phyloP scores from a whole-genome alignment of 2,888 invertebrate genomes.

The Bimastos eiseni region DNA sequence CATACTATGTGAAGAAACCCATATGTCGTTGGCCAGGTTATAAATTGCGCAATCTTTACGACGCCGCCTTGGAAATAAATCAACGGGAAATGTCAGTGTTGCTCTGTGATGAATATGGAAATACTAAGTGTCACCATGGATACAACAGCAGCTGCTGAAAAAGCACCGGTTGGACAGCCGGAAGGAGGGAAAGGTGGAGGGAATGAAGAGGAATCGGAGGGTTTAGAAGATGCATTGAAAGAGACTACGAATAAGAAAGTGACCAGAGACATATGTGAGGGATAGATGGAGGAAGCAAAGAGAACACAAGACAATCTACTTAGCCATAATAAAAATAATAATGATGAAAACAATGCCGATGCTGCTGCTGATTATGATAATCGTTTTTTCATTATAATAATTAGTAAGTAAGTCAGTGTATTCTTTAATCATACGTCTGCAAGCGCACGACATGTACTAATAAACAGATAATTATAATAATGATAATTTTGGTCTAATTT shows the following conservation, averaged over 20 bases:
- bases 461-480: too few species aligned
- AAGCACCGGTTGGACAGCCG: not conserved
- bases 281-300: not conserved
- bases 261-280: not conserved
- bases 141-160: too few species aligned
- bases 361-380: too few species aligned
- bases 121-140: not conserved
- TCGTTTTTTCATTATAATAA: too few species aligned
- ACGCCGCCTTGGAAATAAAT: not conserved
- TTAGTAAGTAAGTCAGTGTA: too few species aligned
- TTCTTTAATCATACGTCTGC: too few species aligned
- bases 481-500: too few species aligned
- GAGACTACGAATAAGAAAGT: not conserved
- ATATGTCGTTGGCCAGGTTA: not conserved
- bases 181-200: not conserved
- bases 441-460: too few species aligned
- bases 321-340: too few species aligned
- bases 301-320: not conserved
- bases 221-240: not conserved
- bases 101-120: not conserved
- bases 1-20: not conserved
- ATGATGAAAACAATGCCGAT: too few species aligned
- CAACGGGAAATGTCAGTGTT: not conserved
- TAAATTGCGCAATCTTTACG: not conserved
- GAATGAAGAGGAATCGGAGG: not conserved